phyloP scores from a whole-genome alignment of 37 sponge, comb jelly and placozoan species.

The Corticium candelabrum region DNA sequence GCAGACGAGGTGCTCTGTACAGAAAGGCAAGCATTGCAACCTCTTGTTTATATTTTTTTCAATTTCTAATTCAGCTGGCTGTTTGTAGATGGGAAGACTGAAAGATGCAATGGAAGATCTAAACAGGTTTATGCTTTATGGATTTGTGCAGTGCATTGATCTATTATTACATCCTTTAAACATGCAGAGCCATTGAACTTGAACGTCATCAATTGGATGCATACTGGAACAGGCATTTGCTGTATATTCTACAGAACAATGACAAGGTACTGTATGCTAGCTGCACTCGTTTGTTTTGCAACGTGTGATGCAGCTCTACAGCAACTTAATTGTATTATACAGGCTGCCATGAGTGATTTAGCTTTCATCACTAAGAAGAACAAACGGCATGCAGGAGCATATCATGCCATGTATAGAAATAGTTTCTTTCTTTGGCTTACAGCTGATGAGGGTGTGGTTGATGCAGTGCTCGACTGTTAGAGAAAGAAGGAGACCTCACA shows the following conservation, averaged over 20 bases:
- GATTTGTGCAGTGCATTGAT: neutral
- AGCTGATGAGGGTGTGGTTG: no score
- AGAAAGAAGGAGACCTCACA: slow-evolving; percentile 8
- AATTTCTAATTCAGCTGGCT: neutral
- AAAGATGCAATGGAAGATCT: slow-evolving; percentile 45
- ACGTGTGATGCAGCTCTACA: no score
- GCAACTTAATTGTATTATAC: neutral
- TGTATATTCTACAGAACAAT: slow-evolving; percentile 37
- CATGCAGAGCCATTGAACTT: slow-evolving; percentile 39
- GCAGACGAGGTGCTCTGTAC: slow-evolving; percentile 42
- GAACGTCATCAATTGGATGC: slow-evolving; percentile 52
- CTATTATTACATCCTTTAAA: neutral
- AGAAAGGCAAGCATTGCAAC: slow-evolving; percentile 38
- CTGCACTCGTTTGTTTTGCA: no score
- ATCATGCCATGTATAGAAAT: slow-evolving; percentile 31
- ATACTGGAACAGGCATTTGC: slow-evolving; percentile 69
- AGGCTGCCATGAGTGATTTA: slow-evolving; percentile 61
- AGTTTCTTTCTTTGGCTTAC: no score
- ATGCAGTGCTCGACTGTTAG: neutral
- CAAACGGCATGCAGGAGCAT: slow-evolving; percentile 41
- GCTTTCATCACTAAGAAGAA: slow-evolving; percentile 35
- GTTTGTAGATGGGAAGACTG: slow-evolving; percentile 48
- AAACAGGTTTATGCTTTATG: slow-evolving; percentile 21
- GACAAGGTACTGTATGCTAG: slow-evolving; percentile 8
- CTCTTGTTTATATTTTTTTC: neutral